Conservation (phyloP, 2,888 invertebrate genomes). For the Ennomos quercinarius region DNA sequence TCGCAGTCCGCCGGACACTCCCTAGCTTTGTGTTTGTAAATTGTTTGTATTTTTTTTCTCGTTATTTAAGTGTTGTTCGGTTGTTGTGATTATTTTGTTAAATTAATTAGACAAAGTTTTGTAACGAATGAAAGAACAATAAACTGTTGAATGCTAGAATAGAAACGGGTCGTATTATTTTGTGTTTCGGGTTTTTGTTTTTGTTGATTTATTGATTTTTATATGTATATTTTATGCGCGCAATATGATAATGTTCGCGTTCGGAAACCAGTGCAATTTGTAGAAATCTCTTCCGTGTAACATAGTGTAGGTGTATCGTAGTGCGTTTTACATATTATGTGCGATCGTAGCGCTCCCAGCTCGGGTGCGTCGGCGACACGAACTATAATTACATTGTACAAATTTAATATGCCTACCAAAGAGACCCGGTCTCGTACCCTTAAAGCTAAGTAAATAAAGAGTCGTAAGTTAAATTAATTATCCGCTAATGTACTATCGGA, state of each 20-base stretch:
- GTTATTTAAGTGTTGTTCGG: conserved; percentile 85
- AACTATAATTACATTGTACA: conserved; percentile 84
- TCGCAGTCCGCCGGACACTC: conserved; percentile 78
- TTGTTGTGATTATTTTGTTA: conserved; percentile 83
- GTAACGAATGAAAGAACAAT: conserved; percentile 75
- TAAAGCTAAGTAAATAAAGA: conserved; percentile 82
- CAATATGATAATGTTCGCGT: conserved; percentile 81
- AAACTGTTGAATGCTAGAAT: conserved; percentile 83
- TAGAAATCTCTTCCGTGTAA: conserved; percentile 85
- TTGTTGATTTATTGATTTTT: conserved; percentile 82
- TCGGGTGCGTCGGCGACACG: conserved; percentile 68
- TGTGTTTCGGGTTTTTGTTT: conserved; percentile 81
- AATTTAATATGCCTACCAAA: conserved; percentile 86
- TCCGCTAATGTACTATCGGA: conserved; percentile 70
- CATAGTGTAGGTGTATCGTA: conserved; percentile 82
- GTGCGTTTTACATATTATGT: conserved; percentile 71
- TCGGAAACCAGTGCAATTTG: conserved; percentile 85
- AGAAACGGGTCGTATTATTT: conserved; percentile 85
- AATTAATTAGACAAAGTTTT: conserved; percentile 77
- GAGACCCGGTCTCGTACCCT: conserved; percentile 86
- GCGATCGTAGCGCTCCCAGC: conserved; percentile 66
- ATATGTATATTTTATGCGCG: conserved; percentile 78
- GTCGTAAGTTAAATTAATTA: conserved; percentile 80
- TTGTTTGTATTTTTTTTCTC: conserved; percentile 80
- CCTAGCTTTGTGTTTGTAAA: conserved; percentile 80